phyloP scores from a whole-genome alignment of 2,113 vertebrate species.

The Anser cygnoides region DNA sequence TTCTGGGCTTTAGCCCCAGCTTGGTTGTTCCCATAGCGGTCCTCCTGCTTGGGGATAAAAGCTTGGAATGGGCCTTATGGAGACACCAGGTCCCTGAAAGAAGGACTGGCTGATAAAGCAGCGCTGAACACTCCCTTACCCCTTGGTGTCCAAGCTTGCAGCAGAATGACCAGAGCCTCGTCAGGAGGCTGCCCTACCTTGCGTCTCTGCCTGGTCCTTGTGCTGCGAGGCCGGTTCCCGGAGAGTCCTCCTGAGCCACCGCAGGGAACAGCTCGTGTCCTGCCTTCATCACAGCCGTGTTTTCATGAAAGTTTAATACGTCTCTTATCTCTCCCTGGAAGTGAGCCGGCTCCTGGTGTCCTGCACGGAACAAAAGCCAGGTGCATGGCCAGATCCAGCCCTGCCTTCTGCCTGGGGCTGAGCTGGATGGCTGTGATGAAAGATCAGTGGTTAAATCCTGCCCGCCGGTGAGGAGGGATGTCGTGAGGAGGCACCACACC shows the following conservation, averaged over 20 bases:
- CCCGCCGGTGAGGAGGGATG: not conserved
- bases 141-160: not conserved
- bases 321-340: slow-evolving; percentile 18
- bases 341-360: not conserved
- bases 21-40: not conserved
- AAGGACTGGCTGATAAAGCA: not conserved
- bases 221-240: not conserved
- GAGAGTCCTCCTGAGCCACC: not conserved
- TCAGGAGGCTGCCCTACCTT: not conserved
- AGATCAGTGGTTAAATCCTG: slow-evolving; percentile 6
- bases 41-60: not conserved
- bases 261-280: slow-evolving; percentile 25
- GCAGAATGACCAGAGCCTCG: not conserved
- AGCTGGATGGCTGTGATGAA: not conserved
- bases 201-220: not conserved
- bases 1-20: not conserved
- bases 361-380: not conserved
- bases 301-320: slow-evolving; percentile 66
- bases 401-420: not conserved
- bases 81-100: not conserved
- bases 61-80: not conserved
- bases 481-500: not conserved
- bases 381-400: not conserved
- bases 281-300: slow-evolving; percentile 53
- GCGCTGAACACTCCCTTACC: not conserved